Evolutionary conservation across 1,140 invertebrate genomes (phyloP).

Genomic region (Calliphora vicina): DNA sequence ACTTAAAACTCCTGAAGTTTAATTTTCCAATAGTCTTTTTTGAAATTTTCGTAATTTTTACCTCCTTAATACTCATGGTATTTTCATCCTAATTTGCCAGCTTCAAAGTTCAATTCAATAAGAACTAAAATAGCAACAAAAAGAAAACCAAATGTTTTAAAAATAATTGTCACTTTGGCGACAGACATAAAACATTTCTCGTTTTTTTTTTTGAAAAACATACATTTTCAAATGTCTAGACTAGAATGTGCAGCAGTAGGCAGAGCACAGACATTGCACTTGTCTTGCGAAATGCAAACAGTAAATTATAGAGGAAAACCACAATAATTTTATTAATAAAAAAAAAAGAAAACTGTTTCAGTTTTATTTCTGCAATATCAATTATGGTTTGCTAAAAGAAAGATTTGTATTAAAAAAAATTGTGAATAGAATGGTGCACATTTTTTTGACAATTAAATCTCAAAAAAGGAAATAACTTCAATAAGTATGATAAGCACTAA

Average conservation of each 20-base stretch:
- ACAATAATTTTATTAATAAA: not conserved
- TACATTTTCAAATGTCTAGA: slow-evolving; percentile 5
- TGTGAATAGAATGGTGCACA: too few relatives aligned
- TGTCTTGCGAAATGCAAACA: not conserved
- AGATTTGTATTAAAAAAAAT: too few relatives aligned
- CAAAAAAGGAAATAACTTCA: too few relatives aligned
- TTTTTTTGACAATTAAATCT: too few relatives aligned
- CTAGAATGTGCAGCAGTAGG: not conserved
- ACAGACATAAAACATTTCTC: not conserved
- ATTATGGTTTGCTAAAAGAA: not conserved
- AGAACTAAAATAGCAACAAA: not conserved
- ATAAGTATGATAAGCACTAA: too few relatives aligned
- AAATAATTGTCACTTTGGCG: not conserved
- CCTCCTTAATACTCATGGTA: too few relatives aligned
- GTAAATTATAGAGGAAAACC: not conserved
- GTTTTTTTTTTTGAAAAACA: not conserved
- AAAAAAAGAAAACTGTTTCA: not conserved
- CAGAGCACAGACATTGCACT: not conserved
- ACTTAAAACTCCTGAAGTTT: too few relatives aligned
- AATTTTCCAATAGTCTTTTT: too few relatives aligned
- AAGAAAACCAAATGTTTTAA: not conserved
- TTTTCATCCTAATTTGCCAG: not conserved
- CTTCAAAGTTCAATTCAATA: not conserved
- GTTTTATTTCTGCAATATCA: not conserved
- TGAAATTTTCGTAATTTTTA: too few relatives aligned